Evolutionary conservation across 2,113 vertebrate species (phyloP).

Genomic region (Platysternon megacephalum): DNA sequence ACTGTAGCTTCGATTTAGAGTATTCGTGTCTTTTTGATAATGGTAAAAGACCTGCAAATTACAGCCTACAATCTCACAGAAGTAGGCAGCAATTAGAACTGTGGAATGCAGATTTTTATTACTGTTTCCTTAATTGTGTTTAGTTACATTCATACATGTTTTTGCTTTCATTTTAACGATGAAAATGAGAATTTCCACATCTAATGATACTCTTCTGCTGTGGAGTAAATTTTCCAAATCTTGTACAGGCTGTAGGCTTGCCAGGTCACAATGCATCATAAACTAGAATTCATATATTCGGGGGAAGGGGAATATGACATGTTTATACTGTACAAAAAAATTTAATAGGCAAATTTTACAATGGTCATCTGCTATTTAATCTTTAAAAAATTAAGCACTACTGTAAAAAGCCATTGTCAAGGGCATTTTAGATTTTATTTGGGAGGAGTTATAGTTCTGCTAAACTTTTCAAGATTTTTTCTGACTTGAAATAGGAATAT

Average conservation of each 20-base stretch:
- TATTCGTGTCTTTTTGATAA: neutral
- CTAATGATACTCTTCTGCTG: neutral
- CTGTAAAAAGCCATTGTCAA: neutral
- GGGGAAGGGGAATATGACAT: neutral
- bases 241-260: neutral
- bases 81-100: neutral
- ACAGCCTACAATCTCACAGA: neutral
- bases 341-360: neutral
- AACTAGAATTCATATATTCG: neutral
- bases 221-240: neutral
- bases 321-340: neutral
- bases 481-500: no score
- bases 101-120: slow-evolving; percentile 25
- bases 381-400: neutral
- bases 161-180: neutral
- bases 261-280: neutral
- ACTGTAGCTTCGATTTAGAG: neutral
- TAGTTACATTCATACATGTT: slow-evolving; percentile 3
- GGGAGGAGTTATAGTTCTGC: neutral
- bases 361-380: neutral
- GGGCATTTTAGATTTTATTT: neutral
- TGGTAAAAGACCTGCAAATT: neutral
- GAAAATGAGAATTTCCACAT: neutral
- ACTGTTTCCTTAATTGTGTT: slow-evolving; percentile 29
- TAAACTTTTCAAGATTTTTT: neutral